Conservation (phyloP, 92 coral and sea anemone species). For the Epizoanthus scotinus region DNA sequence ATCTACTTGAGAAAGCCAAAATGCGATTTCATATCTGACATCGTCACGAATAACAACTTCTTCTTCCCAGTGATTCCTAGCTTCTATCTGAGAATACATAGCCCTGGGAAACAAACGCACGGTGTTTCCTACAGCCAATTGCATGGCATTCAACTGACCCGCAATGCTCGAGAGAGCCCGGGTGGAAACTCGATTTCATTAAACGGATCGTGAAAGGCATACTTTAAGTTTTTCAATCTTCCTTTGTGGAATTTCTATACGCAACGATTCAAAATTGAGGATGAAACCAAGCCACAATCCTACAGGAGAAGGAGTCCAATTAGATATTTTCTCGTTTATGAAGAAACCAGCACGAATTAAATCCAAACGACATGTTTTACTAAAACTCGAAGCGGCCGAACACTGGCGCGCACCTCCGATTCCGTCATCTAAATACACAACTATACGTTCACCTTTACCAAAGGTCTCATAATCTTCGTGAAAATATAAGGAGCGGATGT, state of each 20-base stretch:
- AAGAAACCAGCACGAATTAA: conserved; percentile 40
- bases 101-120: no score
- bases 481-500: conserved; percentile 60
- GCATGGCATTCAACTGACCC: conserved; percentile 36
- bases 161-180: conserved; percentile 41
- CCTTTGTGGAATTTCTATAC: not conserved
- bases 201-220: not conserved
- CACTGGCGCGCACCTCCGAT: conserved; percentile 18
- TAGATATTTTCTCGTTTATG: conserved; percentile 41
- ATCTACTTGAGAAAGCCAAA: no score
- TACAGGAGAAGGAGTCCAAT: conserved; percentile 41
- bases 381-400: conserved; percentile 18
- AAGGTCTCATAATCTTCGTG: conserved; percentile 35
- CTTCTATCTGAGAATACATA: no score
- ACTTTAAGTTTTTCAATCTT: conserved; percentile 1
- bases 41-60: no score
- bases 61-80: no score
- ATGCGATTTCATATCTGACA: no score
- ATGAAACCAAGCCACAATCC: conserved; percentile 33
- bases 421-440: conserved; percentile 52
- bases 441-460: conserved; percentile 44
- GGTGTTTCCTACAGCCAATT: not conserved
- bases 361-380: conserved; percentile 33
- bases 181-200: not conserved
- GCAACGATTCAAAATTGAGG: conserved; percentile 7